These are phyloP conservation scores for Cacajao melanocephalus DNA, from an alignment of 2,797 vertebrate genomes.

Conservation along the genomic window DNA sequence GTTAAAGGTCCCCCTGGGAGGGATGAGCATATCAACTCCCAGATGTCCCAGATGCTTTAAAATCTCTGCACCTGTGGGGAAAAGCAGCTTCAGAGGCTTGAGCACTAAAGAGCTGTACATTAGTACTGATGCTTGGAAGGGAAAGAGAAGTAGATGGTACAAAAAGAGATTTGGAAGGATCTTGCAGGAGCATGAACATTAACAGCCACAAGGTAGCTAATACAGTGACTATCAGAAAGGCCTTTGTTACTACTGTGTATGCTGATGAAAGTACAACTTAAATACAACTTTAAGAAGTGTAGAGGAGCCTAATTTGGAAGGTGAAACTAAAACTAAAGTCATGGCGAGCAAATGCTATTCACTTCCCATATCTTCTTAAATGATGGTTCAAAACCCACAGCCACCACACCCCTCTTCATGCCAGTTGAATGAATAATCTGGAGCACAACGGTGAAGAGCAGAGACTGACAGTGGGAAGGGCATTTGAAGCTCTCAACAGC, in stretches of 20 bases:
- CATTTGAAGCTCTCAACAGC: conserved; percentile 2
- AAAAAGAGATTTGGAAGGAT: neutral
- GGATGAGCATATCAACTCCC: neutral
- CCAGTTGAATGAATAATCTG: neutral
- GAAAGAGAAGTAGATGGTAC: neutral
- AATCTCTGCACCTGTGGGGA: neutral
- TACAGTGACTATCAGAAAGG: neutral
- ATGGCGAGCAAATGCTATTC: neutral
- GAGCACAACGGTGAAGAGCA: neutral
- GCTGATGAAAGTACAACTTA: neutral
- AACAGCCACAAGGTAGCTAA: neutral
- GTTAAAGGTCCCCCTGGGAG: neutral
- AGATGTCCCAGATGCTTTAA: neutral
- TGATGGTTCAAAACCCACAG: neutral
- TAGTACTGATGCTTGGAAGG: neutral
- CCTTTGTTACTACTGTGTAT: neutral
- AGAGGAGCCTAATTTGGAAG: neutral
- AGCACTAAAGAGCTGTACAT: neutral
- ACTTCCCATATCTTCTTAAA: neutral
- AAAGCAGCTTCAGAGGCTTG: neutral
- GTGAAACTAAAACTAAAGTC: conserved; percentile 30
- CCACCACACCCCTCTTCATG: neutral
- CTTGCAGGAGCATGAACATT: neutral
- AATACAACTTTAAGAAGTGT: neutral
- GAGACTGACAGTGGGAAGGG: neutral